Evolutionary conservation across 2,113 vertebrate genomes (phyloP).

Genomic region (Suricata suricatta): DNA sequence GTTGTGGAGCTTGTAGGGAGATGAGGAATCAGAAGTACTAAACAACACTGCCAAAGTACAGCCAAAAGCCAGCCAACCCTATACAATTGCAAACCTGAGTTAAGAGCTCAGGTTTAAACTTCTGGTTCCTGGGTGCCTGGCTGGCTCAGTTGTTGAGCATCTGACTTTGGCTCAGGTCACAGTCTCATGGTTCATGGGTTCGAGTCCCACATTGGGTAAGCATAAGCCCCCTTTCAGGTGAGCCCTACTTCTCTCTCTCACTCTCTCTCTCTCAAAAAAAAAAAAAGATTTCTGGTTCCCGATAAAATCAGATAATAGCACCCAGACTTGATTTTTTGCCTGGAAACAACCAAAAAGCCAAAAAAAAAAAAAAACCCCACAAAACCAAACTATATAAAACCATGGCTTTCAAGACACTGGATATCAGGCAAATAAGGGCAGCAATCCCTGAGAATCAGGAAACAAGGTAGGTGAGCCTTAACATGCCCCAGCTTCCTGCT

Average conservation of each 20-base stretch:
- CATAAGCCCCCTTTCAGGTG: no score
- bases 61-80: background rate
- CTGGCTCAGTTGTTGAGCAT: no score
- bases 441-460: background rate
- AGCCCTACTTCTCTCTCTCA: no score
- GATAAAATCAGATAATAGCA: background rate
- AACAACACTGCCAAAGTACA: background rate
- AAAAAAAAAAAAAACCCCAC: background rate
- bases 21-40: background rate
- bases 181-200: no score
- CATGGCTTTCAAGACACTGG: background rate
- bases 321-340: background rate
- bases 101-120: background rate
- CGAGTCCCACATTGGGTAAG: no score
- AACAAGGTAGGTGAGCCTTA: background rate
- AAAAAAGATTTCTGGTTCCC: background rate
- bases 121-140: background rate
- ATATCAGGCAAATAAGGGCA: background rate
- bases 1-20: background rate
- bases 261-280: no score
- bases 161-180: no score
- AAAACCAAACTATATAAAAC: background rate
- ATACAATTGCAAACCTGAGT: background rate
- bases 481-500: background rate
- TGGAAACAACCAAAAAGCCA: background rate